Evolutionary conservation across 2,888 invertebrate genomes (phyloP).

Genomic region (Lochmaea capreae): DNA sequence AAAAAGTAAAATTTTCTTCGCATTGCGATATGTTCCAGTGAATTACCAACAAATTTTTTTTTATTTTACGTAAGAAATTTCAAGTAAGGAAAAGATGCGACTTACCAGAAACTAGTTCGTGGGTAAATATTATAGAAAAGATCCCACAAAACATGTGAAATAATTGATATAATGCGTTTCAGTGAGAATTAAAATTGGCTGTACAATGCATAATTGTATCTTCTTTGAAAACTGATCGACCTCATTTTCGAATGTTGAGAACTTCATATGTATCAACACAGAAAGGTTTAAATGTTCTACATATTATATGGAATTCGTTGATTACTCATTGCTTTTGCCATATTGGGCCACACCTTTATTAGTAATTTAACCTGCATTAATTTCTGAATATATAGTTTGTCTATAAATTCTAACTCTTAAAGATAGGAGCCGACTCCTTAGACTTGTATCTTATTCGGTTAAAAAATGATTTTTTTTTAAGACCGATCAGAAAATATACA

Average conservation of each 20-base stretch:
- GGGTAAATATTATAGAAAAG: conserved; percentile 39
- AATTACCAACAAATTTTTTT: too few species aligned
- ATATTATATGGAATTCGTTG: conserved; percentile 7
- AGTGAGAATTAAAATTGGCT: conserved; percentile 32
- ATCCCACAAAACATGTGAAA: conserved; percentile 37
- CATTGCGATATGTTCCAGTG: too few species aligned
- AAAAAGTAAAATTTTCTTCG: too few species aligned
- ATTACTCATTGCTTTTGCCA: conserved; percentile 3
- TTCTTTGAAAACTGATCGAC: conserved; percentile 35
- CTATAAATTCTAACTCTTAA: neutral
- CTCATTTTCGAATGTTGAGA: conserved; percentile 35
- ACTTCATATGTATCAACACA: conserved; percentile 11
- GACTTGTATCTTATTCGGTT: too few species aligned
- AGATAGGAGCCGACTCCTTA: too few species aligned
- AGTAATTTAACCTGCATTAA: neutral
- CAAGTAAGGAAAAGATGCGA: neutral
- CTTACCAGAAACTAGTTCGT: conserved; percentile 37
- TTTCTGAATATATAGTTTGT: neutral
- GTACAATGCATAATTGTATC: conserved; percentile 43
- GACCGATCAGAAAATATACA: too few species aligned
- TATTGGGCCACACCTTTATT: neutral
- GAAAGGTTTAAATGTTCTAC: neutral
- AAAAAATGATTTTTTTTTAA: too few species aligned
- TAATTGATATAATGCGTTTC: conserved; percentile 34
- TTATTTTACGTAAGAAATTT: too few species aligned